Evolutionary conservation across 2,797 vertebrate genomes (phyloP).

Genomic region (Dipus sagitta): DNA sequence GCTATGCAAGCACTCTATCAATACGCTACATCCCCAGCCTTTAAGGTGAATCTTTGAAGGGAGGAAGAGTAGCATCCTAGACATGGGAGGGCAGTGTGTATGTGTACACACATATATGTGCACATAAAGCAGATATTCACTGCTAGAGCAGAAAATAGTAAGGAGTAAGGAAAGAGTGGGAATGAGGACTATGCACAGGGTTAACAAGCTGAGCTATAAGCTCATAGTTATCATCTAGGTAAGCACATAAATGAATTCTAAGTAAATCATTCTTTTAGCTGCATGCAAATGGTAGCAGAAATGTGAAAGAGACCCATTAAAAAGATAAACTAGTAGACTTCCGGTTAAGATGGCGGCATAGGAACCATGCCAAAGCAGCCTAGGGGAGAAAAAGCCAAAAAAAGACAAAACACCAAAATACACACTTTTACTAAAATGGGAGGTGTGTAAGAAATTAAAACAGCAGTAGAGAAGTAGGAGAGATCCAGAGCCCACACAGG

Average conservation of each 20-base stretch:
- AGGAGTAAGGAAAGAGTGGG: background rate
- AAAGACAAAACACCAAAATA: too few relatives aligned
- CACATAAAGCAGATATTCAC: background rate
- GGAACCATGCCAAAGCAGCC: too few relatives aligned
- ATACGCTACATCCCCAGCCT: background rate
- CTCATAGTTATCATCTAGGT: constrained; percentile 9
- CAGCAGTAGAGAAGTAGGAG: too few relatives aligned
- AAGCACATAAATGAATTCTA: constrained; percentile 23
- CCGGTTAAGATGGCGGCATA: too few relatives aligned
- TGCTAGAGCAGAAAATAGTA: background rate
- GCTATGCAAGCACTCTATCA: background rate
- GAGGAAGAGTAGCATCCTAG: background rate
- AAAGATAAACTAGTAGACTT: background rate
- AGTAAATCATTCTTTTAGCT: constrained; percentile 56
- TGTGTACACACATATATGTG: background rate
- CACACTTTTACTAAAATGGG: too few relatives aligned
- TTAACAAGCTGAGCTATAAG: constrained; percentile 51
- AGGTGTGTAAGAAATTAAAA: too few relatives aligned
- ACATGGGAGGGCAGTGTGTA: background rate
- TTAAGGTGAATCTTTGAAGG: constrained; percentile 33
- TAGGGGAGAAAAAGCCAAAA: too few relatives aligned
- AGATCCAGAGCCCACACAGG: too few relatives aligned
- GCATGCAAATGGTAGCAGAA: constrained; percentile 43
- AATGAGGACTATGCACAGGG: background rate
- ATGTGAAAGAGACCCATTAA: constrained; percentile 40